Conservation (phyloP, 2,888 invertebrate species). For the Bimastos eiseni region DNA sequence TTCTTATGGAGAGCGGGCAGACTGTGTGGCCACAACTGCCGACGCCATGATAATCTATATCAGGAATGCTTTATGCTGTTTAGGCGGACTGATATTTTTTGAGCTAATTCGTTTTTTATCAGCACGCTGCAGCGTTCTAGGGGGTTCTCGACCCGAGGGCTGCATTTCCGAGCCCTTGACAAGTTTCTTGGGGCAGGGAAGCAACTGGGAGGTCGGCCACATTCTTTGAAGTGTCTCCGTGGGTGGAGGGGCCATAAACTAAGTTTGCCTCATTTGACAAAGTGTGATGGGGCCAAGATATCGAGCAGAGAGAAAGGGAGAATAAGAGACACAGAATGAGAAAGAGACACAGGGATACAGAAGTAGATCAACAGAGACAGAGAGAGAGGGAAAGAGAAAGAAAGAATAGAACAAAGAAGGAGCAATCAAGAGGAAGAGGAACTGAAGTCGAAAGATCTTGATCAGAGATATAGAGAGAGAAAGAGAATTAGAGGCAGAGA, state of each 20-base stretch:
- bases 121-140: background rate
- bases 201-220: background rate
- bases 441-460: too few relatives aligned
- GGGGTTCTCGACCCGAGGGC: background rate
- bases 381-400: background rate
- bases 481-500: background rate
- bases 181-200: background rate
- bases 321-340: too few relatives aligned
- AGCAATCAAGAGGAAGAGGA: too few relatives aligned
- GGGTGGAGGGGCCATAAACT: conserved; percentile 1
- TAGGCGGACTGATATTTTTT: background rate
- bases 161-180: conserved; percentile 13
- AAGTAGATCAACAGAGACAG: too few relatives aligned
- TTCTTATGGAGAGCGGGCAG: background rate
- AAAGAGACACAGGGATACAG: too few relatives aligned
- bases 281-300: background rate
- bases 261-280: background rate
- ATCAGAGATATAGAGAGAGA: too few relatives aligned
- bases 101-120: background rate
- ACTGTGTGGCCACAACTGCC: background rate
- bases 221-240: background rate
- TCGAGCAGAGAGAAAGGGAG: background rate
- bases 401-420: background rate
- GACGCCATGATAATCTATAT: background rate
- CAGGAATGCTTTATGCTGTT: background rate